Conservation (phyloP, 1,140 invertebrate species). For the Drosophila ananassae region DNA sequence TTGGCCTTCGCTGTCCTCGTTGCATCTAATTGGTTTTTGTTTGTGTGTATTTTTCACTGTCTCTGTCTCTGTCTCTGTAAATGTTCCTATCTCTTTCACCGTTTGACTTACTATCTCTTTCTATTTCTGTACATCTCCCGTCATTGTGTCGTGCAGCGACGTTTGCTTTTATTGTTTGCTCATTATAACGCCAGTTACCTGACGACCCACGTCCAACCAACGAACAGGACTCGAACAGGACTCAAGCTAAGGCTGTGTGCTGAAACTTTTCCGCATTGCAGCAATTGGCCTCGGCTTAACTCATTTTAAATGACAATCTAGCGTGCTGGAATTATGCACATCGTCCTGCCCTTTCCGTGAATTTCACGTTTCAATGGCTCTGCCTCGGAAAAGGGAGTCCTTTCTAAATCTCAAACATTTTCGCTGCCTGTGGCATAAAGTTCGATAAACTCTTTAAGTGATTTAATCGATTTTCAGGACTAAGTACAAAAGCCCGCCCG, state of each 20-base stretch:
- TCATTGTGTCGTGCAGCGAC: constrained; percentile 70
- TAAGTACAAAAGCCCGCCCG: neutral
- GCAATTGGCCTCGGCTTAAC: constrained; percentile 72
- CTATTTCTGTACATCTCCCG: neutral
- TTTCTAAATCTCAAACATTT: constrained; percentile 1
- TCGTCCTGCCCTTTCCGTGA: neutral
- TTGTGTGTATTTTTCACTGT: constrained; percentile 27
- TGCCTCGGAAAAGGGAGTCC: constrained; percentile 3
- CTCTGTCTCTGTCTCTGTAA: neutral
- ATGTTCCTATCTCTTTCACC: neutral
- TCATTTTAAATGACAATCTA: constrained; percentile 83
- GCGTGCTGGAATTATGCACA: constrained; percentile 79
- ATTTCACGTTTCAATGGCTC: neutral
- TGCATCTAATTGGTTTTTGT: constrained; percentile 76
- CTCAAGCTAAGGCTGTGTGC: constrained; percentile 16
- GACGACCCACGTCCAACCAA: constrained; percentile 25
- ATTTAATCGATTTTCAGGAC: constrained; percentile 64
- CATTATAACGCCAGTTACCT: constrained; percentile 70
- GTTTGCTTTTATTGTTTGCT: constrained; percentile 82
- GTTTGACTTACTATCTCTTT: constrained; percentile 20
- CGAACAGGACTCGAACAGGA: constrained; percentile 13
- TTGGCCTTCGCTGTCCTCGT: constrained; percentile 37
- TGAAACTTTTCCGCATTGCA: constrained; percentile 66
- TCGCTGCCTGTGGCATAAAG: constrained; percentile 29
- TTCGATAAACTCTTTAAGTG: constrained; percentile 76